These are phyloP conservation scores for Mactromeris polynyma DNA, from an alignment of 2,888 invertebrate species.

Conservation along the genomic window DNA sequence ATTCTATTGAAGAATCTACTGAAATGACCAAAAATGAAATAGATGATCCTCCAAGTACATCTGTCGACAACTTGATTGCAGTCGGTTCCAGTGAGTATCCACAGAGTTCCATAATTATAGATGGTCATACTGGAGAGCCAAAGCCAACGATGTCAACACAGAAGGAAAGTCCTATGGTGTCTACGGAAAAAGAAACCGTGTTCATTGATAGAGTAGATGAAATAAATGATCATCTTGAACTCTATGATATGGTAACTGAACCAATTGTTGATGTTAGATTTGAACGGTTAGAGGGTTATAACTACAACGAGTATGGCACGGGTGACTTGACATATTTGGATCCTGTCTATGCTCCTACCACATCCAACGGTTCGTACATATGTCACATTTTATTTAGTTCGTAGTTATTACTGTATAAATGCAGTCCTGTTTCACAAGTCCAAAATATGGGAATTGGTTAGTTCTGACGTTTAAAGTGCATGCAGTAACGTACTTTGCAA, in stretches of 20 bases:
- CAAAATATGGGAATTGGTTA: too few relatives aligned
- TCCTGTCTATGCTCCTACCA: not conserved
- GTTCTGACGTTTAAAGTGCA: too few relatives aligned
- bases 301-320: not conserved
- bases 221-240: not conserved
- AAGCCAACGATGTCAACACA: constrained; percentile 56
- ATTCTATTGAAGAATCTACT: not conserved
- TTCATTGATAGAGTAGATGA: not conserved
- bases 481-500: too few relatives aligned
- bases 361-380: too few relatives aligned
- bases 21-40: not conserved
- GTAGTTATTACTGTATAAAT: too few relatives aligned
- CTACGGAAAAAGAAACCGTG: not conserved
- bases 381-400: too few relatives aligned
- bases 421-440: too few relatives aligned
- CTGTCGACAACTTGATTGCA: not conserved
- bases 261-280: not conserved
- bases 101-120: not conserved
- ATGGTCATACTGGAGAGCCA: constrained; percentile 50
- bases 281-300: not conserved
- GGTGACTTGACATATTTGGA: not conserved
- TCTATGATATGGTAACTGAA: not conserved
- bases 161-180: not conserved
- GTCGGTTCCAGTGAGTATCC: not conserved
- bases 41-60: not conserved